Conservation (phyloP, 2,797 vertebrate species). For the Etheostoma perlongum region DNA sequence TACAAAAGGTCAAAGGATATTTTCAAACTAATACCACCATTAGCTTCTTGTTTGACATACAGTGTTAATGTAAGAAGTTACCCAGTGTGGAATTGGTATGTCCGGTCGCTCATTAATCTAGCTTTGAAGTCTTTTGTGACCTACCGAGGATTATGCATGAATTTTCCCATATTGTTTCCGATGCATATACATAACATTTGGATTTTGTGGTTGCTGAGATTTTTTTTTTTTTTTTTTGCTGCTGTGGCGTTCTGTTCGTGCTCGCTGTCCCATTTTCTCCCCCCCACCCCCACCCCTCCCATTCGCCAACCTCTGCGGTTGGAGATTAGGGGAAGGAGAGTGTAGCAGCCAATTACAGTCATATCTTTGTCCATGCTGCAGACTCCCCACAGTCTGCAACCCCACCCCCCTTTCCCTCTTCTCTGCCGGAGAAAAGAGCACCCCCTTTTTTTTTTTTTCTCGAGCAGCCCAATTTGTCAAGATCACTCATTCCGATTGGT, state of each 20-base stretch:
- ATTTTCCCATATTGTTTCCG: constrained; percentile 73
- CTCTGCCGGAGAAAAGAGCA: constrained; percentile 55
- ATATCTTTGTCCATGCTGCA: constrained; percentile 76
- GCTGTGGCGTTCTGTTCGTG: constrained; percentile 47
- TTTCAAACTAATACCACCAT: constrained; percentile 80
- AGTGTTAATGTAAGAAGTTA: constrained; percentile 80
- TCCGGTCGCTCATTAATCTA: constrained; percentile 81
- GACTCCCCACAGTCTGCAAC: constrained; percentile 71
- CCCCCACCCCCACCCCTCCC: neutral
- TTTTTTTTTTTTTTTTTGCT: constrained; percentile 38
- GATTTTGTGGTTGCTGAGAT: constrained; percentile 27
- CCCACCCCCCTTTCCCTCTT: constrained; percentile 27
- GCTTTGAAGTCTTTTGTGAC: constrained; percentile 81
- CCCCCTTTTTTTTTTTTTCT: constrained; percentile 47
- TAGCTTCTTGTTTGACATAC: constrained; percentile 82
- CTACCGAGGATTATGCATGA: constrained; percentile 73
- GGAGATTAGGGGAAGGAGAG: constrained; percentile 70
- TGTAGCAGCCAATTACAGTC: constrained; percentile 80
- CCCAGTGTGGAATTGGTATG: constrained; percentile 79
- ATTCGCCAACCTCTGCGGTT: constrained; percentile 55
- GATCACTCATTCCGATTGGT: constrained; percentile 83
- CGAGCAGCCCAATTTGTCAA: constrained; percentile 79
- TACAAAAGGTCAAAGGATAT: constrained; percentile 83
- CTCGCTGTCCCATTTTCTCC: constrained; percentile 48
- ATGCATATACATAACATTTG: constrained; percentile 63